Conservation (phyloP, 2,888 invertebrate species). For the Scaptodrosophila latifasciaeformis region DNA sequence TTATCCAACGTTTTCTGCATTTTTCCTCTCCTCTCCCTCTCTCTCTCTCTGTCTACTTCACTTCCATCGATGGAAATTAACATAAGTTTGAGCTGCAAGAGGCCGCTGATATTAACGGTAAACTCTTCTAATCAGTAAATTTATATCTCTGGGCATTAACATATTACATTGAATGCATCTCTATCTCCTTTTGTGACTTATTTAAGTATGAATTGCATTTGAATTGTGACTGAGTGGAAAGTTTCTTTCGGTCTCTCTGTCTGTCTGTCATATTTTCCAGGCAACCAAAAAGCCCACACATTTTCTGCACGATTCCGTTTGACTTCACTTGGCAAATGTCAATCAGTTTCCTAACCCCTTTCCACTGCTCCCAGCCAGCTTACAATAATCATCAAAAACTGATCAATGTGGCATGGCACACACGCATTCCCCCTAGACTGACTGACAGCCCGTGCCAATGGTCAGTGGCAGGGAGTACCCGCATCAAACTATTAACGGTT, state of each 20-base stretch:
- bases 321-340: neutral
- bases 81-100: slow-evolving; percentile 40
- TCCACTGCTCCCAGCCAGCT: slow-evolving; percentile 9
- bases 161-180: too few relatives aligned
- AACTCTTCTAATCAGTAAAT: too few relatives aligned
- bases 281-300: neutral
- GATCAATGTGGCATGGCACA: neutral
- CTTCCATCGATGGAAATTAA: slow-evolving; percentile 49
- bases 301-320: neutral
- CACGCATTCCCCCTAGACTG: too few relatives aligned
- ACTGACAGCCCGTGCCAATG: neutral
- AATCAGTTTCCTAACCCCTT: slow-evolving; percentile 26
- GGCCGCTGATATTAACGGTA: slow-evolving; percentile 30
- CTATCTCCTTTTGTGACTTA: too few relatives aligned
- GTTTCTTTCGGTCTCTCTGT: too few relatives aligned
- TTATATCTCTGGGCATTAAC: too few relatives aligned
- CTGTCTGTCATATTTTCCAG: too few relatives aligned
- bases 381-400: neutral
- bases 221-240: too few relatives aligned
- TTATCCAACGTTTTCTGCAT: slow-evolving; percentile 1
- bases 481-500: too few relatives aligned
- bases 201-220: too few relatives aligned
- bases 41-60: too few relatives aligned
- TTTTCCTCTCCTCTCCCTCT: slow-evolving; percentile 7
- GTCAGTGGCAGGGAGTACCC: neutral